Conservation (phyloP, 2,888 invertebrate species). For the Patella ulyssiponensis region DNA sequence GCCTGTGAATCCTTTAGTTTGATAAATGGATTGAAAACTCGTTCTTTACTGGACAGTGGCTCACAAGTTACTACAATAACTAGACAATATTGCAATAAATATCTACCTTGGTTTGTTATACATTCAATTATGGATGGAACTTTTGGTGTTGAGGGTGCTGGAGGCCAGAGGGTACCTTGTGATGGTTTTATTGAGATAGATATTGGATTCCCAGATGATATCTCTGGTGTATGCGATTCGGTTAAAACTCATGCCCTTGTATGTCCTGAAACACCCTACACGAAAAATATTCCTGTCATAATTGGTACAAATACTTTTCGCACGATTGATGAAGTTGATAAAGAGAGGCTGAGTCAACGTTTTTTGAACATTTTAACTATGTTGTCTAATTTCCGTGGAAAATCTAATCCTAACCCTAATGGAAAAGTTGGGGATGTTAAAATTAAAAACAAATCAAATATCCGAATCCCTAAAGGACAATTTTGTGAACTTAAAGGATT, state of each 20-base stretch:
- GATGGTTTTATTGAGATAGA: not conserved
- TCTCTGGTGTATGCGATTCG: not conserved
- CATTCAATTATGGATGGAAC: not conserved
- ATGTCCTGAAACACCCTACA: slow-evolving; percentile 18
- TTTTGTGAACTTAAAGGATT: not conserved
- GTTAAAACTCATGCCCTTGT: slow-evolving; percentile 7
- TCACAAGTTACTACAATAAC: not conserved
- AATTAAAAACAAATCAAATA: not conserved
- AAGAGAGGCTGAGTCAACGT: too few species aligned
- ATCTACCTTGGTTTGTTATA: not conserved
- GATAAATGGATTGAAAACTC: not conserved
- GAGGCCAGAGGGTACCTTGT: not conserved
- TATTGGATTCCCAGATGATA: not conserved
- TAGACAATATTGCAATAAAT: not conserved
- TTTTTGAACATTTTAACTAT: too few species aligned
- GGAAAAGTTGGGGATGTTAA: not conserved
- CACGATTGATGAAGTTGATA: too few species aligned
- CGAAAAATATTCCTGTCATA: slow-evolving; percentile 8
- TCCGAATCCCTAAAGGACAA: not conserved
- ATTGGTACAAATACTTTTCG: slow-evolving; percentile 19
- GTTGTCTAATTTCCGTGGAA: not conserved
- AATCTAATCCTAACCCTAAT: not conserved
- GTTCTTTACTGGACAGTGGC: not conserved
- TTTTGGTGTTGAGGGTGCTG: not conserved
- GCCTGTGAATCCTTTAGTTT: not conserved